Evolutionary conservation across 2,113 vertebrate species (phyloP).

Genomic region (Neogobius melanostomus): DNA sequence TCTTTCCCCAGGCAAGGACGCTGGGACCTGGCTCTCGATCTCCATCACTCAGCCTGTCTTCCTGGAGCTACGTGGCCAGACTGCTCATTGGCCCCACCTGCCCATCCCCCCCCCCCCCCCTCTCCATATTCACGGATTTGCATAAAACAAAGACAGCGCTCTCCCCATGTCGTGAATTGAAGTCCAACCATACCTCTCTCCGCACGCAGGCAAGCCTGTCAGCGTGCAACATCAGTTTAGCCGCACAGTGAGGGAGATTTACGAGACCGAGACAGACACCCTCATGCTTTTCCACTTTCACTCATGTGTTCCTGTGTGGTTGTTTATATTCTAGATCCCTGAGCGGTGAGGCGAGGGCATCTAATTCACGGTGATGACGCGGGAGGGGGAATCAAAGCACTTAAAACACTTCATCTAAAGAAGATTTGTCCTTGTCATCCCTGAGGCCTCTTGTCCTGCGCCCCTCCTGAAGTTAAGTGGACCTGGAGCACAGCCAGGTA

Average conservation of each 20-base stretch:
- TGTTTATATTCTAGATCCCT: conserved; percentile 68
- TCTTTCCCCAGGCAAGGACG: conserved; percentile 74
- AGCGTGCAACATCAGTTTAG: conserved; percentile 46
- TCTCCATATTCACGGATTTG: conserved; percentile 70
- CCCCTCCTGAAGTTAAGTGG: conserved; percentile 68
- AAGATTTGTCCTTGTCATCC: conserved; percentile 80
- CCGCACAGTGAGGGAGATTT: conserved; percentile 54
- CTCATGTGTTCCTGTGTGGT: conserved; percentile 57
- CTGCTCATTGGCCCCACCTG: conserved; percentile 56
- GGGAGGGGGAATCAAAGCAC: conserved; percentile 64
- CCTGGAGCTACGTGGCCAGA: conserved; percentile 75
- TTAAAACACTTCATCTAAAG: conserved; percentile 79
- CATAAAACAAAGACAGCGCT: conserved; percentile 71
- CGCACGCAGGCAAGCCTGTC: conserved; percentile 57
- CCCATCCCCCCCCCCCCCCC: conserved; percentile 18
- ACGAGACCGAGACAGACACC: conserved; percentile 64
- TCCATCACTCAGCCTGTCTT: conserved; percentile 74
- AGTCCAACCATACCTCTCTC: conserved; percentile 33
- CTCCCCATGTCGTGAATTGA: conserved; percentile 36
- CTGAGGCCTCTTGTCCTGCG: conserved; percentile 69
- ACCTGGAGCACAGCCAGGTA: conserved; percentile 69
- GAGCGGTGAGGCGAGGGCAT: conserved; percentile 57
- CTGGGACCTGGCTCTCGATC: conserved; percentile 66
- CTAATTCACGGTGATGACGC: conserved; percentile 69
- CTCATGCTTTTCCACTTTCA: conserved; percentile 76